Evolutionary conservation across 1,140 invertebrate genomes (phyloP).

Genomic region (Drosophila gunungcola): DNA sequence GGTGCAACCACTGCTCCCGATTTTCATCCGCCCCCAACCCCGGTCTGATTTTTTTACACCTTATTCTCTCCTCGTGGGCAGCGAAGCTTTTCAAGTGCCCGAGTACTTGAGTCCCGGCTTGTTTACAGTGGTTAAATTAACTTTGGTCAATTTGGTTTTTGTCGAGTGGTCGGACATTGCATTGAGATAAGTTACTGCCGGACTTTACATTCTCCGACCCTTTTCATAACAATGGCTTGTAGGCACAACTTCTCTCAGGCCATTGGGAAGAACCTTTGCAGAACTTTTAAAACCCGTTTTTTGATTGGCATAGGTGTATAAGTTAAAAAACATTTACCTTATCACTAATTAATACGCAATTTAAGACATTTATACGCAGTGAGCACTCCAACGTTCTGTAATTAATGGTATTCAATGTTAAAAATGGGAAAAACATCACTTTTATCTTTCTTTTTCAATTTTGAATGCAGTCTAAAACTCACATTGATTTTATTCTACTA

Average conservation of each 20-base stretch:
- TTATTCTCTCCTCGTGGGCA: constrained; percentile 27
- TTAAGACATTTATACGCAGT: too few species aligned
- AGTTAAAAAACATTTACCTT: too few species aligned
- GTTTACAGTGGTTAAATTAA: constrained; percentile 82
- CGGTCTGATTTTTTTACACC: constrained; percentile 14
- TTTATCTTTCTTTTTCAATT: too few species aligned
- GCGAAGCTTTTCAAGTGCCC: constrained; percentile 39
- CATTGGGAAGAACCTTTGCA: too few species aligned
- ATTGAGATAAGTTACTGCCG: constrained; percentile 27
- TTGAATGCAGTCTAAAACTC: too few species aligned
- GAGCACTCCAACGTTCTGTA: too few species aligned
- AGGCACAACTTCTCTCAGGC: not conserved
- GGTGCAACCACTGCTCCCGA: constrained; percentile 6
- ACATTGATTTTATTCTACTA: too few species aligned
- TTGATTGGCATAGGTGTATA: too few species aligned
- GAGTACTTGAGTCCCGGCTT: constrained; percentile 41
- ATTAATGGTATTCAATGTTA: too few species aligned
- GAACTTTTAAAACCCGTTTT: too few species aligned
- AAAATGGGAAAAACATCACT: too few species aligned
- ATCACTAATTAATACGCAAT: too few species aligned
- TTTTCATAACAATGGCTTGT: constrained; percentile 8
- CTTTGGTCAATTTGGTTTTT: constrained; percentile 80
- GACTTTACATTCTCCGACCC: not conserved
- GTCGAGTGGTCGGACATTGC: constrained; percentile 52
- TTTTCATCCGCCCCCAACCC: not conserved